Evolutionary conservation across 2,888 invertebrate species (phyloP).

Genomic region (Atrina japonica): DNA sequence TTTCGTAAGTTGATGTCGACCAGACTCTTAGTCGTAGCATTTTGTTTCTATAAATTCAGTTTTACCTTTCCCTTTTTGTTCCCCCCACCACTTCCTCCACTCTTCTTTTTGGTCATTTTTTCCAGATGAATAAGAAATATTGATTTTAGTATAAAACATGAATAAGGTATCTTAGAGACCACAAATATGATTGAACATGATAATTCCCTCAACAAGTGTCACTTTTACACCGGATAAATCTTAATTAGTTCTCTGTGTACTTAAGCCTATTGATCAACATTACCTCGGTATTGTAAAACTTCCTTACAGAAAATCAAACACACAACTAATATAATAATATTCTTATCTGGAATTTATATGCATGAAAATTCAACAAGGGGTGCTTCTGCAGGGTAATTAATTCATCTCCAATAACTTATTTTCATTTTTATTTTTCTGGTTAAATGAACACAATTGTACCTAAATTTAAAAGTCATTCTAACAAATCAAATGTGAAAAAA

Average conservation of each 20-base stretch:
- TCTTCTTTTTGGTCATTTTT: too few species aligned
- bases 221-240: constrained; percentile 1
- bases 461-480: too few species aligned
- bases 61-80: too few species aligned
- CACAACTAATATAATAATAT: constrained; percentile 17
- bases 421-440: too few species aligned
- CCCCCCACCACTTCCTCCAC: too few species aligned
- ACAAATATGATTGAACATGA: constrained; percentile 1
- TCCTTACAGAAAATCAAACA: constrained; percentile 17
- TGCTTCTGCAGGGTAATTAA: too few species aligned
- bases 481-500: too few species aligned
- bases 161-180: constrained; percentile 26
- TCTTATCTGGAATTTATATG: constrained; percentile 17
- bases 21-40: too few species aligned
- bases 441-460: too few species aligned
- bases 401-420: too few species aligned
- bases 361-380: constrained; percentile 3
- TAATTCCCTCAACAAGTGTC: constrained; percentile 17
- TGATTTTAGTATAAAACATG: constrained; percentile 5
- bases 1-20: too few species aligned
- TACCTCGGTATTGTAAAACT: constrained; percentile 13
- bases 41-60: too few species aligned
- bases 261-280: constrained; percentile 15
- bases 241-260: constrained; percentile 30
- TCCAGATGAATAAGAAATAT: background rate